These are phyloP conservation scores for Sinella curviseta DNA, from an alignment of 1,140 invertebrate species.

Conservation along the genomic window DNA sequence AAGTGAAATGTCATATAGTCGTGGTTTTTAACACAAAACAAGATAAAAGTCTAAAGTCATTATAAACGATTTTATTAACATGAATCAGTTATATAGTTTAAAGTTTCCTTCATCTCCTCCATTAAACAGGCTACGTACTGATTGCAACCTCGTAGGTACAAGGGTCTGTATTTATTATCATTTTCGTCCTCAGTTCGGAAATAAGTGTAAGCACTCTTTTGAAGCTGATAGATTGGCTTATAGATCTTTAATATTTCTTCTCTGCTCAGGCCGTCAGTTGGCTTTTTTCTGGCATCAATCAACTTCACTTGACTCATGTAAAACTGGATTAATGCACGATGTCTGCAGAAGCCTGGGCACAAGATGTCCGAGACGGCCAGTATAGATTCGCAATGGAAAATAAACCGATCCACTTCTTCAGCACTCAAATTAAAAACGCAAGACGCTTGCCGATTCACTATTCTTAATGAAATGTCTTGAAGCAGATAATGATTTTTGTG, in stretches of 20 bases:
- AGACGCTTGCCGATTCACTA: slow-evolving; percentile 26
- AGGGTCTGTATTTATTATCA: slow-evolving; percentile 1
- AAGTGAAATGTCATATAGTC: no score
- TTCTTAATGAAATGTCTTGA: slow-evolving; percentile 32
- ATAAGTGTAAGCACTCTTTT: slow-evolving; percentile 10
- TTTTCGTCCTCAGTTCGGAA: slow-evolving; percentile 24
- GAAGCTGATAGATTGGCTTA: slow-evolving; percentile 23
- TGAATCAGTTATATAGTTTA: not conserved
- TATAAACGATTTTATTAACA: no score
- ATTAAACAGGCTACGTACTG: slow-evolving; percentile 25
- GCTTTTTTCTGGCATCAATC: slow-evolving; percentile 17
- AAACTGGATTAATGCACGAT: slow-evolving; percentile 62
- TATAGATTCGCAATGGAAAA: slow-evolving; percentile 65
- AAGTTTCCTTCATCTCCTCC: slow-evolving; percentile 20
- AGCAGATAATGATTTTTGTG: slow-evolving; percentile 43
- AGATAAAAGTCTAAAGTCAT: no score
- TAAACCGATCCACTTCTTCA: slow-evolving; percentile 61
- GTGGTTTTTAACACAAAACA: no score
- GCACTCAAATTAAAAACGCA: slow-evolving; percentile 54
- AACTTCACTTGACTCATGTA: slow-evolving; percentile 16
- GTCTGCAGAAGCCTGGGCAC: slow-evolving; percentile 67
- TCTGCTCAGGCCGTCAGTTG: not conserved
- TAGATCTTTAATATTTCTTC: not conserved
- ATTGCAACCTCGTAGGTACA: not conserved
- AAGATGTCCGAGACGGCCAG: slow-evolving; percentile 63